Base-by-base conservation (phyloP, 2,797 vertebrate genomes). In the Poeciliopsis gracilis region DNA sequence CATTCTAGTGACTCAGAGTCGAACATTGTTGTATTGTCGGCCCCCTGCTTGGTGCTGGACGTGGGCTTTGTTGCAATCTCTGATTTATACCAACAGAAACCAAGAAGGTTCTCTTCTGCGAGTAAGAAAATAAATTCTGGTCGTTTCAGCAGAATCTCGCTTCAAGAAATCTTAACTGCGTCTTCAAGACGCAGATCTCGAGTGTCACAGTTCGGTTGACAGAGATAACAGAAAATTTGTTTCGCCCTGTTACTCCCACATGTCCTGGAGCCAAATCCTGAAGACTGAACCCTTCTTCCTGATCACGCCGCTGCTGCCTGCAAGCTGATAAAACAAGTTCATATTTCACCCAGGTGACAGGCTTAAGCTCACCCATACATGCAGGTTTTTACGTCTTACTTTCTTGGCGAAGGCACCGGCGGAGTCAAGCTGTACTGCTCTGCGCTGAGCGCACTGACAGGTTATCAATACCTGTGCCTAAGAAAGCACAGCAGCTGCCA, bases 381-480 rank as follows among this genome's bases (percentile, higher is more conserved):
- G 46, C 70, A 69, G 75, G 53, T 78, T 76, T 76, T 73, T 12
- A 15, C 38, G 57, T 81, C 13, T 67, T 57, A 45, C 61, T 73
- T 72, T 75, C 75, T 45, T 33, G 36, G 13, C 57, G 75, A 46
- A 75, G 45, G 25, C 25, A 46, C 46, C 43, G 28, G 13, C 18
- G 25, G 82, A 79, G 79, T 76, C 10, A 33, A 51, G 59, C 13
- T 20, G 43, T 28, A 71, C 73, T 45, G 73, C 77, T 77, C 55
- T 67, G 6, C 51, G 36, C 70, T 80, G 61, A 67, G 77, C 79
- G 84, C 76, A 25, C 80, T 59, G 78, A 82, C 71, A 81, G 75
- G 63, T 85, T 85, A 91, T 90, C 82, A 84, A 87, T 85, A 77
- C 87, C 59, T 79, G n/a, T 71, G 71, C 53, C 72, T 72, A 79